Base-by-base conservation (phyloP, 1,140 invertebrate species). In the Potamilus streckersoni region DNA sequence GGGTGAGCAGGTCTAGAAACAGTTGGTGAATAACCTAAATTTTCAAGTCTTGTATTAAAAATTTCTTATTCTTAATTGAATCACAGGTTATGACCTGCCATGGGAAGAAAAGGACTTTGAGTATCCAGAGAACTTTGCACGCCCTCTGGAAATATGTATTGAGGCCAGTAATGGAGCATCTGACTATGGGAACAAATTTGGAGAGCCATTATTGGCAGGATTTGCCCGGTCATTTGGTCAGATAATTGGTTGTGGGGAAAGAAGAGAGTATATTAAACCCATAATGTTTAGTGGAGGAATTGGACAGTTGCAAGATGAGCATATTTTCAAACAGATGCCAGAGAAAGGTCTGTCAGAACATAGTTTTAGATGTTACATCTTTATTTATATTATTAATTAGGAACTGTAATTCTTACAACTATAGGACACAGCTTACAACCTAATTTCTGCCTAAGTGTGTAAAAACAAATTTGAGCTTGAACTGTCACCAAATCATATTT, bases 161-260 rank as follows among this genome's bases (percentile, higher is more conserved):
- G 96, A 99, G 90, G 98, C 97, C 0, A 98, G 96, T 88, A 98
- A 99, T 90, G 98, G 98, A 15, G 97, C 97, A 17, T 98, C 97
- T 0, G 98, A 99, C 90, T 99, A 99, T 91, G 98, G 98, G 11
- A 99, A 99, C 87, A 99, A 99, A 91, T 99, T 99, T 91, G 98
- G 97, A 1, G 98, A 99, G 89, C 98, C 98, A 5, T 91, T 99
- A 2, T 93, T 99, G 71, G 90, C 92, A 83, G 98, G 98, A 38
- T 99, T 99, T 89, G 93, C 95, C 0, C 92, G 97, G 71, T 95
- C 97, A 1, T 99, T 96, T 90, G 97, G 97, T 14, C 90, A 96
- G 83, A 90, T 91, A 1, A 92, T 95, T 83, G 88, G 90, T 0
- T 86, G 90, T 59, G 92, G 93, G 57, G 92, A 94, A 79, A 90